Base-by-base conservation (phyloP, 2,797 vertebrate species). In the Oreochromis mossambicus region DNA sequence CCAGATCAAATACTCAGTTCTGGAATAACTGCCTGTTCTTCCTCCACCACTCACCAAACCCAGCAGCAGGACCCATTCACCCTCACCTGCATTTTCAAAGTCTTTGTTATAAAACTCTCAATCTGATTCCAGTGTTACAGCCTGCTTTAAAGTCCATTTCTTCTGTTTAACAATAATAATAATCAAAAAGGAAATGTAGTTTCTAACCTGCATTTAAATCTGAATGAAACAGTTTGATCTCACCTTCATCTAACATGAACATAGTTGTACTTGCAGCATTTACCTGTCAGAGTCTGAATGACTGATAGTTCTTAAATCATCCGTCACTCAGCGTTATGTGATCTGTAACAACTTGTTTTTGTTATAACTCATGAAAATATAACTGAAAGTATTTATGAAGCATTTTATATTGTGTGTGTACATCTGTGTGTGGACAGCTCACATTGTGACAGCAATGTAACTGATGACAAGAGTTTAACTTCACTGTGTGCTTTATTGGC, bases 301-400 rank as follows among this genome's bases (percentile, higher is more conserved):
- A n/a, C 50, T 54, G 3, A 24, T 24, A 12, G 6, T 54, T 54
- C 3, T 24, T 10, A 21, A n/a, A n/a, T 52, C 51, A 52, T 52
- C 51, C 8, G 2, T 52, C 51, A 52, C 9, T 52, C n/a, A 11
- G 5, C 1, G 3, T 54, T 24, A 24, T 54, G 51, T 24, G n/a
- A 54, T 13, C 52, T 10, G 4, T n/a, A 50, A 50, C 50, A 51
- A n/a, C 19, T 51, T 54, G 11, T 13, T 26, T 13, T 13, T 24
- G 10, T 54, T 4, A 54, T 54, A n/a, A 24, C 11, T 24, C 1
- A 0, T 14, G 21, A 26, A 13, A 54, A 54, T 54, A 4, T 26
- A 26, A 11, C 52, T 26, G 21, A 54, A 54, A 14, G 1, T 26
- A 13, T 55, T 24, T 26, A 55, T 55, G 21, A 55, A 55, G 11